Conservation (phyloP, 30 jellyfish, hydroid and myxozoan species). For the Cassiopea andromeda region DNA sequence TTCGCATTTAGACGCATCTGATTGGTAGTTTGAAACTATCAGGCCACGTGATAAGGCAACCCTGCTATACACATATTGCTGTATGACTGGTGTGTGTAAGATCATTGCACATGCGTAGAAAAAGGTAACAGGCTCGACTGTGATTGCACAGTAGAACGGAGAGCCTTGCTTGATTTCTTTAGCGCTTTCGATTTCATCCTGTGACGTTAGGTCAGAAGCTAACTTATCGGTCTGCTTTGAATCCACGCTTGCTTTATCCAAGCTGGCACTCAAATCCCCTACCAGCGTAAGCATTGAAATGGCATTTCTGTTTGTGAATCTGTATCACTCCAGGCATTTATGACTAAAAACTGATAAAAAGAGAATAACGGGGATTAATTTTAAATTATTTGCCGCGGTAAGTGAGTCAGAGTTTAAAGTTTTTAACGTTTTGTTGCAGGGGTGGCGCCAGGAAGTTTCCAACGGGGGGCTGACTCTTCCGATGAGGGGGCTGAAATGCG, state of each 20-base stretch:
- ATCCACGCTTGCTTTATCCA: conserved; percentile 52
- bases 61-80: conserved; percentile 89
- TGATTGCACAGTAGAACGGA: conserved; percentile 40
- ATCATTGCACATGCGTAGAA: conserved; percentile 99
- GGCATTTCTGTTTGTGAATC: neutral
- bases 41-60: conserved; percentile 74
- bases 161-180: neutral
- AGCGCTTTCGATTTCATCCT: neutral
- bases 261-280: conserved; percentile 56
- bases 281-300: conserved; percentile 44
- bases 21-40: conserved; percentile 63
- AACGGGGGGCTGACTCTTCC: too few relatives aligned
- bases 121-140: conserved; percentile 98
- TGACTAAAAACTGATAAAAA: neutral
- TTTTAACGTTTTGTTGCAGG: too few relatives aligned
- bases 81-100: conserved; percentile 97
- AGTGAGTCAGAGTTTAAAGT: neutral
- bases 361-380: neutral
- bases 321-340: neutral
- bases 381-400: neutral
- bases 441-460: too few relatives aligned
- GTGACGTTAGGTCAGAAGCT: neutral
- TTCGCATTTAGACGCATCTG: conserved; percentile 89
- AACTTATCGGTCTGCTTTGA: neutral
- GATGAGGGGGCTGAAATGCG: too few relatives aligned